Percentiles rank a stretch among this genome's conserved stretches.
Evolutionary conservation across 2,797 vertebrate species (phyloP).

Genomic region (Anguilla megastoma): DNA sequence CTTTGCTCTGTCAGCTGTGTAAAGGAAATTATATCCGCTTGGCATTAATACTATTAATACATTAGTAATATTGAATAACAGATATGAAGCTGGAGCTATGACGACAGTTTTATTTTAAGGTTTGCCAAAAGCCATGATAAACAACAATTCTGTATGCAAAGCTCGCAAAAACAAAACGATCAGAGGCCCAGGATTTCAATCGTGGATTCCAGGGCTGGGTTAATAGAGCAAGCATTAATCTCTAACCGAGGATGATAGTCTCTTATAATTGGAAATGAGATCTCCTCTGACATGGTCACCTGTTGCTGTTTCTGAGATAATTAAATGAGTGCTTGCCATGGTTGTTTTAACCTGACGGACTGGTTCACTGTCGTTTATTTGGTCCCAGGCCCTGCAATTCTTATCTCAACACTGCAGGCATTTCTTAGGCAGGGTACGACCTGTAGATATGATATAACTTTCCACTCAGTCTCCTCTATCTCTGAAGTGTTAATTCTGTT

Average conservation of each 20-base stretch:
- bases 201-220: background rate
- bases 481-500: background rate
- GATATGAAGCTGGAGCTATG: background rate
- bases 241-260: background rate
- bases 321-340: background rate
- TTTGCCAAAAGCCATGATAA: conserved; percentile 36
- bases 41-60: conserved; percentile 22
- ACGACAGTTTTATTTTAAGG: conserved; percentile 23
- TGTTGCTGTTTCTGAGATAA: background rate
- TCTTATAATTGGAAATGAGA: background rate
- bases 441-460: background rate
- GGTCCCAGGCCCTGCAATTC: background rate
- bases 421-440: background rate
- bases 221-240: background rate
- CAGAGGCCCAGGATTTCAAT: background rate
- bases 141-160: conserved; percentile 24
- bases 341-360: background rate
- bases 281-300: background rate
- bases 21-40: conserved; percentile 44
- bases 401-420: background rate
- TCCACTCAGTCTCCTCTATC: background rate
- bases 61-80: conserved; percentile 34
- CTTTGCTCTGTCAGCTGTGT: conserved; percentile 42
- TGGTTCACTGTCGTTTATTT: background rate
- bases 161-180: background rate